phyloP scores from a whole-genome alignment of 2,888 invertebrate genomes.

The Adela reaumurella region DNA sequence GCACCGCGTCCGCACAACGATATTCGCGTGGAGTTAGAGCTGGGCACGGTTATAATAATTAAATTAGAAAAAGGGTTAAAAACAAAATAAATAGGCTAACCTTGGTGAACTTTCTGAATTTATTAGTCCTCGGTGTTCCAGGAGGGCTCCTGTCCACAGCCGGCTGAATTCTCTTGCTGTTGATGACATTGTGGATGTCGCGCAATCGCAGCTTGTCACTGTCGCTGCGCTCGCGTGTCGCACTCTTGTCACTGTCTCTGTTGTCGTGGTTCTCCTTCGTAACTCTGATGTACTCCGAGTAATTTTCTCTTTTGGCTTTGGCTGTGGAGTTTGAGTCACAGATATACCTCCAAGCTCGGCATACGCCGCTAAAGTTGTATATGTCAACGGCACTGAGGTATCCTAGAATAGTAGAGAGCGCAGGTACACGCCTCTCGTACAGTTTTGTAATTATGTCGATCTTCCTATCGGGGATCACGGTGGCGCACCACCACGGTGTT shows the following conservation, averaged over 20 bases:
- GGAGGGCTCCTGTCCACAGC: conserved; percentile 25
- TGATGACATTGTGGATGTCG: conserved; percentile 33
- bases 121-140: conserved; percentile 35
- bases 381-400: conserved; percentile 38
- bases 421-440: conserved; percentile 26
- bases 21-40: too few relatives aligned
- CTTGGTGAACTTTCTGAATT: conserved; percentile 37
- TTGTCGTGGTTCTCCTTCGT: conserved; percentile 40
- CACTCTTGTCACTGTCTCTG: conserved; percentile 17
- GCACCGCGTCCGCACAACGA: too few relatives aligned
- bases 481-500: conserved; percentile 16
- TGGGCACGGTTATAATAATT: too few relatives aligned
- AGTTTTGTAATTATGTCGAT: conserved; percentile 39
- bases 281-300: conserved; percentile 23
- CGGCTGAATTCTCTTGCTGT: conserved; percentile 15
- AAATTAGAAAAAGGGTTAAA: too few relatives aligned
- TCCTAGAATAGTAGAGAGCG: conserved; percentile 32
- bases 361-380: conserved; percentile 35
- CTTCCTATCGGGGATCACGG: conserved; percentile 35
- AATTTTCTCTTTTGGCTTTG: conserved; percentile 25
- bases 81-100: conserved; percentile 17
- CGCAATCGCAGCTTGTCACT: conserved; percentile 20
- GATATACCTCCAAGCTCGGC: conserved; percentile 30
- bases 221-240: conserved; percentile 13
- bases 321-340: conserved; percentile 28